A percentile compares a stretch with the other conserved stretches of the same genome.
phyloP scores from a whole-genome alignment of 2,113 vertebrate genomes.

The Atractosteus spatula region DNA sequence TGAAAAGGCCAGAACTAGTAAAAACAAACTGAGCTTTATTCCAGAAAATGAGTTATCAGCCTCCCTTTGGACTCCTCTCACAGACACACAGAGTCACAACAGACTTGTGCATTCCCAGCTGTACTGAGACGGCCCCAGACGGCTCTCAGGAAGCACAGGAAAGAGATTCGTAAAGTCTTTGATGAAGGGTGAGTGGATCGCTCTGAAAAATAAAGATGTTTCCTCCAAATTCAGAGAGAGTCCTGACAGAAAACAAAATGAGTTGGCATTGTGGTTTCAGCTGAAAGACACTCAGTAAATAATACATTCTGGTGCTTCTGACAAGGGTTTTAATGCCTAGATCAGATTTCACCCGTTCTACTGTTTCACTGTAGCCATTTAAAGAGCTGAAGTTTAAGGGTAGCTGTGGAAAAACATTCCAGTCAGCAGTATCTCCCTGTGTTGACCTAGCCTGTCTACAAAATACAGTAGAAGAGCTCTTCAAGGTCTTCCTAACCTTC shows the following conservation, averaged over 20 bases:
- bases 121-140: not conserved
- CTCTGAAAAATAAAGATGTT: constrained; percentile 1
- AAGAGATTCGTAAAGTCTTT: constrained; percentile 12
- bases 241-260: not conserved
- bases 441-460: not conserved
- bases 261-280: constrained; percentile 40
- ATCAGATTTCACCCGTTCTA: constrained; percentile 70
- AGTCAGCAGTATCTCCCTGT: not conserved
- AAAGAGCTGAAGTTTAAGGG: constrained; percentile 24
- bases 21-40: constrained; percentile 15
- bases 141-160: constrained; percentile 24
- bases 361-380: constrained; percentile 57
- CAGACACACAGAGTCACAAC: not conserved
- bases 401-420: constrained; percentile 25
- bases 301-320: constrained; percentile 54
- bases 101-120: not conserved
- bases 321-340: constrained; percentile 40
- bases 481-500: too few relatives aligned
- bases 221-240: constrained; percentile 3
- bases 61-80: not conserved
- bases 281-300: constrained; percentile 54
- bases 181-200: not conserved
- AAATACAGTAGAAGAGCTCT: too few relatives aligned
- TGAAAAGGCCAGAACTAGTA: not conserved
- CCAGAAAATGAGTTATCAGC: constrained; percentile 11